phyloP scores from a whole-genome alignment of 37 sponge, comb jelly and placozoan genomes.

The Halichondria panicea region DNA sequence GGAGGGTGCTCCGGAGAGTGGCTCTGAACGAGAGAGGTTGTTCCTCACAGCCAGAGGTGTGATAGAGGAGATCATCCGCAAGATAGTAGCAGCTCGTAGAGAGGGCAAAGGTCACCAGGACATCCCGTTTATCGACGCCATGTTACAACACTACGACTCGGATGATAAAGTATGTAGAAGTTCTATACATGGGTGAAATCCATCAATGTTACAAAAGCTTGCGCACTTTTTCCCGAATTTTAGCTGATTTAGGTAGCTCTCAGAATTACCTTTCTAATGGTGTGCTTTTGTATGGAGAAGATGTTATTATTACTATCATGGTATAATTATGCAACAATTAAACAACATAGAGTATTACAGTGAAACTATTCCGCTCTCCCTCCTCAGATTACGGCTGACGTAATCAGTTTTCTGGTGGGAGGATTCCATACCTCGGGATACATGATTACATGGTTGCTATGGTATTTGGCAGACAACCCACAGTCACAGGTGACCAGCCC shows the following conservation, averaged over 20 bases:
- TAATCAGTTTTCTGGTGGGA: slow-evolving; percentile 80
- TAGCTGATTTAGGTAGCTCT: no score
- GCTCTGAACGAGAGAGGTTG: slow-evolving; percentile 57
- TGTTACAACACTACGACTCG: slow-evolving; percentile 42
- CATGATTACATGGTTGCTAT: slow-evolving; percentile 42
- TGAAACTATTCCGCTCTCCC: not conserved
- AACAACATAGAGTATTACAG: no score
- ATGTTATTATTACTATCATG: no score
- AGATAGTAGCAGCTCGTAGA: slow-evolving; percentile 14
- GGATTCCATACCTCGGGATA: slow-evolving; percentile 91
- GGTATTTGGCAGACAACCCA: slow-evolving; percentile 54
- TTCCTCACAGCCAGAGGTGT: slow-evolving; percentile 40
- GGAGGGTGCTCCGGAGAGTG: slow-evolving; percentile 35
- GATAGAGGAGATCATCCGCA: slow-evolving; percentile 20
- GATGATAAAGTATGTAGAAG: slow-evolving; percentile 54
- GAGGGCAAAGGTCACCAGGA: slow-evolving; percentile 22
- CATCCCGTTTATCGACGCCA: slow-evolving; percentile 63
- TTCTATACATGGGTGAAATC: no score
- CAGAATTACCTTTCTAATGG: no score
- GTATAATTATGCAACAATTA: no score
- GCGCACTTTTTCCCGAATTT: no score
- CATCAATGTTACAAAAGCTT: no score
- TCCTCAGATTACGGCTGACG: slow-evolving; percentile 55
- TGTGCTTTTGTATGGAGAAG: no score
- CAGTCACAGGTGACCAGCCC: no score